These are phyloP conservation scores for Triplophysa bombifrons DNA, from an alignment of 2,797 vertebrate genomes.

Conservation along the genomic window DNA sequence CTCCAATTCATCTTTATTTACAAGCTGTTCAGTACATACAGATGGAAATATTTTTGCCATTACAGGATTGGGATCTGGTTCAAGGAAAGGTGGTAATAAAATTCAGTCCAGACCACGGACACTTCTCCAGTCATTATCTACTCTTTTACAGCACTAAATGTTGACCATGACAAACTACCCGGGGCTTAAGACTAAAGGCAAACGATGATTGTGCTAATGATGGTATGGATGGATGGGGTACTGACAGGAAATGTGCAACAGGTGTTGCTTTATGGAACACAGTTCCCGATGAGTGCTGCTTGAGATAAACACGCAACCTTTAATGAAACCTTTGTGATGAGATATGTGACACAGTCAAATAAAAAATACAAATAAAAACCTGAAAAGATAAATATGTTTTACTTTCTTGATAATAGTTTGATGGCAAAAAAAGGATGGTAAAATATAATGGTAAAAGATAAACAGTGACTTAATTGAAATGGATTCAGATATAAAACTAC, in stretches of 20 bases:
- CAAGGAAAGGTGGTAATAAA: constrained; percentile 65
- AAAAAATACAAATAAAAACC: neutral
- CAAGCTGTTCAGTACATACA: constrained; percentile 67
- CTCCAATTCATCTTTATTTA: constrained; percentile 63
- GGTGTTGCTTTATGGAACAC: constrained; percentile 40
- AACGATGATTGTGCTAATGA: constrained; percentile 55
- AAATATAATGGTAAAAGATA: no score
- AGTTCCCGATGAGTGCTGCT: constrained; percentile 27
- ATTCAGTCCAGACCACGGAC: constrained; percentile 64
- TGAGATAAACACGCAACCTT: constrained; percentile 38
- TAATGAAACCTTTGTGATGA: neutral
- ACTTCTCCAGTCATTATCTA: constrained; percentile 63
- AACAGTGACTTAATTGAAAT: no score
- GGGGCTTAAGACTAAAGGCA: constrained; percentile 44
- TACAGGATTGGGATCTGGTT: constrained; percentile 65
- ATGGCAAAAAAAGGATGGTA: no score
- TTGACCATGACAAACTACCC: constrained; percentile 62
- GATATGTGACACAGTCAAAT: neutral
- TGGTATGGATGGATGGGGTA: constrained; percentile 37
- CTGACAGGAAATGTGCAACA: constrained; percentile 52
- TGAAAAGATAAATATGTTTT: neutral
- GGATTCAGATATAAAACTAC: neutral
- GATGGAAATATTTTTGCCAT: constrained; percentile 69
- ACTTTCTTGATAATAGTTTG: no score
- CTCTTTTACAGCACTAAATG: constrained; percentile 60